Conservation (phyloP, 30 jellyfish, hydroid and myxozoan genomes). For the Cassiopea andromeda region DNA sequence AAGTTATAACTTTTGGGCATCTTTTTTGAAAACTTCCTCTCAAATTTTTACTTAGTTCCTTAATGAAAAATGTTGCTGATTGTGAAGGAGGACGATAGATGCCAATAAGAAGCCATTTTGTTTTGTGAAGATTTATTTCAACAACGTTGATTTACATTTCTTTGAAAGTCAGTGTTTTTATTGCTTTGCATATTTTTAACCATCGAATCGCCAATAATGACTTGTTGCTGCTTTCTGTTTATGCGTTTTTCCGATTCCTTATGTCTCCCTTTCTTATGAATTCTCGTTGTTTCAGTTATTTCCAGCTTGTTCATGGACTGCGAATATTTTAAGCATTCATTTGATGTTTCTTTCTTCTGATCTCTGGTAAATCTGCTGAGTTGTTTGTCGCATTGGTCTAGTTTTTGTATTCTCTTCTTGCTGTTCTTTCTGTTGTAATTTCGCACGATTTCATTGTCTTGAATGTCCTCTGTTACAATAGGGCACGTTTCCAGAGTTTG, state of each 20-base stretch:
- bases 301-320: background rate
- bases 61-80: too few species aligned
- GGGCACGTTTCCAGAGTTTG: background rate
- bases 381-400: background rate
- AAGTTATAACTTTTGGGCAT: too few species aligned
- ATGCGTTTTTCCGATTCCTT: background rate
- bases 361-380: constrained; percentile 11
- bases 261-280: background rate
- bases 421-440: background rate
- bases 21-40: too few species aligned
- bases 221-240: background rate
- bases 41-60: too few species aligned
- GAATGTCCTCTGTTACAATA: background rate
- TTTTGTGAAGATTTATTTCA: too few species aligned
- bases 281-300: background rate
- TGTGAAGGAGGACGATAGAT: too few species aligned
- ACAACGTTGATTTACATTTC: too few species aligned
- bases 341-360: background rate
- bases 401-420: constrained; percentile 2
- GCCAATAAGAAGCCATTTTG: too few species aligned
- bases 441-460: constrained; percentile 5
- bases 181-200: background rate
- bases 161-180: too few species aligned
- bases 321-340: background rate
- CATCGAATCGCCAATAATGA: background rate